Evolutionary conservation across 2,113 vertebrate species (phyloP), one percentile per base, ranked within the genome.

Genomic region (Xenus cinereus): DNA sequence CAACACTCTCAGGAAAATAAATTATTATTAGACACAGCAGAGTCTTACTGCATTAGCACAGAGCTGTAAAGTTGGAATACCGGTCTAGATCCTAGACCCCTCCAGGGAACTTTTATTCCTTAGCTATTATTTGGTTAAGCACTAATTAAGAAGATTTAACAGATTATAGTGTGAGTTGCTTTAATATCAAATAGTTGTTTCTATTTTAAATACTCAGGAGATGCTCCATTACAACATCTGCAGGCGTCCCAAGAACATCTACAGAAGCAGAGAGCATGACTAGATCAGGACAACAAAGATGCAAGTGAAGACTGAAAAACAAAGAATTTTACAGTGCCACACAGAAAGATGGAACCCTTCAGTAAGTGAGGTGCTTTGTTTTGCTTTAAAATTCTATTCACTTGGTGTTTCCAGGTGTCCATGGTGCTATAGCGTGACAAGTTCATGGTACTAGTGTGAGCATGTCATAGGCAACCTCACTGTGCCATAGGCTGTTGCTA

Each of bases 361-460:
- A 73, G 13, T 32, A 51, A 77, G 21, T 23, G 27, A 89, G 17
- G 16, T 27, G 23, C 53, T 71, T 68, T 84, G 69, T 88, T 92
- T 75, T 84, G 32, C 63, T 92, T 77, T 94, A 94, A 46, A 87
- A 33, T 76, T 79, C 17, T 84, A 78, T 93, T 95, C 90, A 90
- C 86, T 92, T 82, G 62, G 20, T 84, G 48, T 92, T 93, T 90
- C 92, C 84, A 91, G 35, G 86, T 72, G 59, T 48, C 93, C 83
- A 62, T 86, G 1, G 1, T 92, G 77, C 68, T 48, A 48, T 72
- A 66, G 39, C 4, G 6, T 2, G 33, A 94, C 48, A 23, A 48
- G 11, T 48, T 94, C 83, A 62, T 88, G 1, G 2, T 92, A 80
- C 64, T 72, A 66, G 39, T 6, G 6, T 2, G 35, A 94, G 57